These are phyloP conservation scores for Eulemur coronatus DNA, from an alignment of 2,797 vertebrate species.

Conservation along the genomic window DNA sequence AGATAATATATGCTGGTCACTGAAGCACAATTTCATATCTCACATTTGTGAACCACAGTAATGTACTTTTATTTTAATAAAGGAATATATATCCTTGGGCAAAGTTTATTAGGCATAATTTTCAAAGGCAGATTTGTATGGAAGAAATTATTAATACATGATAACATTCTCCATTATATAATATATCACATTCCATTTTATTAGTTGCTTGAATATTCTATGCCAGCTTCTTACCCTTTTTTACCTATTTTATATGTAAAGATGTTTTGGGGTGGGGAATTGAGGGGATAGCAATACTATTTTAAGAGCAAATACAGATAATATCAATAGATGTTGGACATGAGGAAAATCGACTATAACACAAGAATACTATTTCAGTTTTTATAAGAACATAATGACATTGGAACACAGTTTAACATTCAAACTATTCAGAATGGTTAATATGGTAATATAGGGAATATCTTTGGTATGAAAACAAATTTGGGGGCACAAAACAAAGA, in stretches of 20 bases:
- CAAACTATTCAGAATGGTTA: not conserved
- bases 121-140: slow-evolving; percentile 53
- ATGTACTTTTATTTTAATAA: slow-evolving; percentile 61
- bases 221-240: not conserved
- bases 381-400: not conserved
- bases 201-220: not conserved
- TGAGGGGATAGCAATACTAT: not conserved
- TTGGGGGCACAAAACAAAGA: not conserved
- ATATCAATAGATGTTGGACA: not conserved
- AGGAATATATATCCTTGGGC: not conserved
- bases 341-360: not conserved
- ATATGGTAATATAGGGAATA: not conserved
- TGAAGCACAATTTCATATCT: not conserved
- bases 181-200: not conserved
- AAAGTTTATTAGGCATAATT: slow-evolving; percentile 33
- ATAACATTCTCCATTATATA: slow-evolving; percentile 1
- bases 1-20: not conserved
- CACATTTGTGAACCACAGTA: not conserved
- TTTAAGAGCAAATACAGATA: not conserved
- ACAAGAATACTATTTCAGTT: not conserved
- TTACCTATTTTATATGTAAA: not conserved
- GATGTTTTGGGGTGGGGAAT: not conserved
- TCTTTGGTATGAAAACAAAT: not conserved
- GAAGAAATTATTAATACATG: not conserved
- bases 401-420: not conserved